Percentiles rank a stretch among this genome's conserved stretches.
Conservation (phyloP, 2,888 invertebrate species). For the Idaea aversata region DNA sequence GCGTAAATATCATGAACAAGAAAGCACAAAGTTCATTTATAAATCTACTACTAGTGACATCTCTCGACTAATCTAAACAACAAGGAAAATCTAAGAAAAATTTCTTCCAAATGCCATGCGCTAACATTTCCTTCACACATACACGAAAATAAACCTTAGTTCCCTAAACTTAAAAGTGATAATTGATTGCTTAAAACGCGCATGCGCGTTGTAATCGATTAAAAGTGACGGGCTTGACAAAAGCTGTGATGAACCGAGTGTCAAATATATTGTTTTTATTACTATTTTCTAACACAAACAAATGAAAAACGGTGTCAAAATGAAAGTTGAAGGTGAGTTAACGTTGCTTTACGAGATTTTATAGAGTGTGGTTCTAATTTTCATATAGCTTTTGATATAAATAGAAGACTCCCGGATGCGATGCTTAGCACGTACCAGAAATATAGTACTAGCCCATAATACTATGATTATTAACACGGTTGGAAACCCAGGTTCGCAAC, state of each 20-base stretch:
- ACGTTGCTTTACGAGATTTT: background rate
- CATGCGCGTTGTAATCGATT: conserved; percentile 71
- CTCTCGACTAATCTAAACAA: conserved; percentile 30
- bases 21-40: background rate
- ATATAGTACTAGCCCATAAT: too few species aligned
- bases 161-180: conserved; percentile 5
- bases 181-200: conserved; percentile 39
- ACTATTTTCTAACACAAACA: conserved; percentile 33
- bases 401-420: background rate
- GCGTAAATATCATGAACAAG: too few species aligned
- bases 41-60: conserved; percentile 40
- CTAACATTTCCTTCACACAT: conserved; percentile 19
- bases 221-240: conserved; percentile 52
- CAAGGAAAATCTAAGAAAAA: conserved; percentile 14
- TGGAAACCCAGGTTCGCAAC: too few species aligned
- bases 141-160: conserved; percentile 14
- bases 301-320: conserved; percentile 39
- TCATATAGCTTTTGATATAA: background rate
- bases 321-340: conserved; percentile 56
- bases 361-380: background rate
- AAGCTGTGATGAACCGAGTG: conserved; percentile 22
- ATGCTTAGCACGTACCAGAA: background rate
- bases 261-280: conserved; percentile 28
- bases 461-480: too few species aligned
- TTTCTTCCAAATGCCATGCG: conserved; percentile 51